phyloP scores from a whole-genome alignment of 2,113 vertebrate genomes.

The Pitta sordida region DNA sequence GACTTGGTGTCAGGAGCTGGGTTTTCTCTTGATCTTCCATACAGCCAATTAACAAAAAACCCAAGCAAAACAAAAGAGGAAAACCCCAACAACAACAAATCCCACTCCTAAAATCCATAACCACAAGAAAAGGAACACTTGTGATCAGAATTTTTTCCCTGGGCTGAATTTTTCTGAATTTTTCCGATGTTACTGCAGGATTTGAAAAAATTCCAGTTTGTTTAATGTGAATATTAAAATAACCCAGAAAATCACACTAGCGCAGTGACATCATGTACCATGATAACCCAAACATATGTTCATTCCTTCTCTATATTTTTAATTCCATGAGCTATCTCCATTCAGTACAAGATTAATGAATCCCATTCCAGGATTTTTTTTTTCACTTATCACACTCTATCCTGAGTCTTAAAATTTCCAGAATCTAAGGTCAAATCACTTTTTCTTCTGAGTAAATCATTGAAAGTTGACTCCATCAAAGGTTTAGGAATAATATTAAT shows the following conservation, averaged over 20 bases:
- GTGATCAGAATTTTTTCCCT: neutral
- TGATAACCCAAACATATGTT: neutral
- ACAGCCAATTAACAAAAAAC: neutral
- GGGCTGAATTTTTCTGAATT: neutral
- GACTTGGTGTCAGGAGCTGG: neutral
- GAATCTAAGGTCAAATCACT: slow-evolving; percentile 26
- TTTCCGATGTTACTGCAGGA: neutral
- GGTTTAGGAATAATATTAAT: neutral
- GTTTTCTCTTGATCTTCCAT: neutral
- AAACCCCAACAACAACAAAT: neutral
- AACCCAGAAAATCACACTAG: neutral
- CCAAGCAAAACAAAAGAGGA: neutral
- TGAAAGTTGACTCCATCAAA: neutral
- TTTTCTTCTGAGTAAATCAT: neutral
- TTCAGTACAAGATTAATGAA: slow-evolving; percentile 33
- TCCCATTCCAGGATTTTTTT: neutral
- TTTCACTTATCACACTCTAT: slow-evolving; percentile 38
- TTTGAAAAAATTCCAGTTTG: neutral
- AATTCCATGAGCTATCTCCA: neutral
- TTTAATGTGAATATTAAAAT: neutral
- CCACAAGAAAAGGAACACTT: neutral
- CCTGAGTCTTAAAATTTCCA: neutral
- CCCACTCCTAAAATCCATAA: neutral
- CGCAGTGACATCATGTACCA: neutral
- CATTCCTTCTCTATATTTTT: slow-evolving; percentile 49